phyloP scores from a whole-genome alignment of 2,797 vertebrate genomes.

The Paguma larvata region DNA sequence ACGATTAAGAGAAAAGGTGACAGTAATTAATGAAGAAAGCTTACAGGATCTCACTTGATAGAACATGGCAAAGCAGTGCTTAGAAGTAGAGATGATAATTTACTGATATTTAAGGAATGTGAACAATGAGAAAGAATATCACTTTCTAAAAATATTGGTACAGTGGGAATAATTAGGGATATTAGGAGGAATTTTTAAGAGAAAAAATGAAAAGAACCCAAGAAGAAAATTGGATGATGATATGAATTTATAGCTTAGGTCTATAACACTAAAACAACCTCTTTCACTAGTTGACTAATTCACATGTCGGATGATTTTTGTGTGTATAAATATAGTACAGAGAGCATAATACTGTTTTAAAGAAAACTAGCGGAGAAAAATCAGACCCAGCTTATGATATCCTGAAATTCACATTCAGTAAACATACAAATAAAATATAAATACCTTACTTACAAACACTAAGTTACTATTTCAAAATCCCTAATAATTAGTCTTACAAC shows the following conservation, averaged over 20 bases:
- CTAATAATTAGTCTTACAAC: background rate
- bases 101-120: conserved; percentile 74
- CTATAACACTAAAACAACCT: conserved; percentile 9
- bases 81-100: conserved; percentile 70
- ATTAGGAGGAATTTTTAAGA: conserved; percentile 65
- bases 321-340: conserved; percentile 38
- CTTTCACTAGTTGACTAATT: conserved; percentile 54
- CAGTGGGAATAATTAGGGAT: conserved; percentile 70
- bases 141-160: conserved; percentile 79
- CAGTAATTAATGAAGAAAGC: conserved; percentile 79
- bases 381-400: background rate
- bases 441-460: background rate
- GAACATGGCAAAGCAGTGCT: conserved; percentile 34
- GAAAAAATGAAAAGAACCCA: conserved; percentile 51
- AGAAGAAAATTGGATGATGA: conserved; percentile 62
- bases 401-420: background rate
- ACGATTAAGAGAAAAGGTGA: conserved; percentile 70
- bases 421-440: conserved; percentile 25
- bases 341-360: conserved; percentile 5
- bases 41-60: conserved; percentile 58
- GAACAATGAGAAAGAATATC: conserved; percentile 69
- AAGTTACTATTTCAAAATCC: background rate
- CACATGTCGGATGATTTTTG: conserved; percentile 17
- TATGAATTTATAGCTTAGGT: conserved; percentile 61
- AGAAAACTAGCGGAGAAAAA: background rate